A percentile compares a stretch with the other conserved stretches of the same genome.
Conservation (phyloP, 2,797 vertebrate species). For the Eulemur mongoz region DNA sequence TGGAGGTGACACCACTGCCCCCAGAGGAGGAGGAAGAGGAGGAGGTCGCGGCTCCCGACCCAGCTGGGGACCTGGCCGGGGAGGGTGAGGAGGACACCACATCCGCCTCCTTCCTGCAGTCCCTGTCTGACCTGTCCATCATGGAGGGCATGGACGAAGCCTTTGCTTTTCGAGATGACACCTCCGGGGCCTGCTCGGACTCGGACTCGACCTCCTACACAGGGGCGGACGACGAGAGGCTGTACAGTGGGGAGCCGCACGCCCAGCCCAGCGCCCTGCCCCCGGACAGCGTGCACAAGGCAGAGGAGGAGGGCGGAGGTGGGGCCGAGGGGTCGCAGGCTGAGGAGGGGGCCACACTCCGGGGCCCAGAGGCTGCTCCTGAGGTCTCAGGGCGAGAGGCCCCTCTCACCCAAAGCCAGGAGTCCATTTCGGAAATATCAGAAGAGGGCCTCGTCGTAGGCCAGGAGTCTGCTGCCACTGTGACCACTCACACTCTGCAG, state of each 20-base stretch:
- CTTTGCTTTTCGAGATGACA: constrained; percentile 95
- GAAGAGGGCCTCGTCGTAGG: not conserved
- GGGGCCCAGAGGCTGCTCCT: not conserved
- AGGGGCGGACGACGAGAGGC: constrained; percentile 92
- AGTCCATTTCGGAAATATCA: not conserved
- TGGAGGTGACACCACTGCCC: constrained; percentile 93
- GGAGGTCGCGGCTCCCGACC: not conserved
- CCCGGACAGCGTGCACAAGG: constrained; percentile 33
- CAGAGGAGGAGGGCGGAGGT: not conserved
- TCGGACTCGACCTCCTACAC: constrained; percentile 94
- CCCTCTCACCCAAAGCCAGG: not conserved
- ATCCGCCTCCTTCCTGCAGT: constrained; percentile 94
- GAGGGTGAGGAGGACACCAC: constrained; percentile 90
- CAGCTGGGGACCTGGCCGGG: not conserved
- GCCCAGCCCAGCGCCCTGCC: constrained; percentile 77
- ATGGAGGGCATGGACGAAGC: constrained; percentile 94
- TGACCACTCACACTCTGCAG: not conserved
- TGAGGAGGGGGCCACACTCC: not conserved
- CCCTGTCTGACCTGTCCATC: constrained; percentile 96
- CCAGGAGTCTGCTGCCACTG: not conserved
- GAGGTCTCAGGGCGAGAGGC: not conserved
- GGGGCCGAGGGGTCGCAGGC: not conserved
- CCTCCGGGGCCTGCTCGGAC: constrained; percentile 89
- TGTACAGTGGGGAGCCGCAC: constrained; percentile 93
- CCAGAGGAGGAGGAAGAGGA: constrained; percentile 85